A percentile compares a stretch with the other conserved stretches of the same genome.
These are phyloP conservation scores for Coryphaenoides rupestris DNA, from an alignment of 2,113 vertebrate genomes.

Conservation along the genomic window DNA sequence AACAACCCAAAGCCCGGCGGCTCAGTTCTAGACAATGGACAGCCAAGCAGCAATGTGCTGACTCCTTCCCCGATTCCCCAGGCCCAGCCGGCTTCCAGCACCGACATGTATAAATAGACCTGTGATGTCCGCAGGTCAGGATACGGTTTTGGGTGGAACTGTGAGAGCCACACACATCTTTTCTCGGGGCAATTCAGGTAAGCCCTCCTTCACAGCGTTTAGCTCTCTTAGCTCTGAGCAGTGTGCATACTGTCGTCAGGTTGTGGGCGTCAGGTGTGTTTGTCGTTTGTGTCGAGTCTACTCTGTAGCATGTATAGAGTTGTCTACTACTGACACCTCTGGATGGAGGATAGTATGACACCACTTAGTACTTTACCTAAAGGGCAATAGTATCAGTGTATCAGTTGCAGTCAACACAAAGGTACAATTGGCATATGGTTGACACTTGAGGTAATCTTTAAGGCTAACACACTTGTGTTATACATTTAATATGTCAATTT, in stretches of 20 bases:
- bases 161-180: conserved; percentile 58
- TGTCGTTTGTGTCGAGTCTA: conserved; percentile 44
- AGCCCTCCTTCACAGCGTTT: conserved; percentile 55
- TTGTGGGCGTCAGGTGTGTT: conserved; percentile 34
- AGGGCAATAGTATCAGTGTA: background rate
- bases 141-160: conserved; percentile 64
- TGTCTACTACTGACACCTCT: conserved; percentile 13
- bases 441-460: background rate
- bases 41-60: conserved; percentile 76
- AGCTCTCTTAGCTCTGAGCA: conserved; percentile 37
- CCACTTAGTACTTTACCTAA: background rate
- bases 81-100: conserved; percentile 51
- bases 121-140: conserved; percentile 48
- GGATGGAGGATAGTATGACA: background rate
- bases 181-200: conserved; percentile 73
- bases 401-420: no score
- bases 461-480: background rate
- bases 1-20: conserved; percentile 65
- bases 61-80: conserved; percentile 59
- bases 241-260: conserved; percentile 29
- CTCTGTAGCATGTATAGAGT: conserved; percentile 28
- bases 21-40: conserved; percentile 71
- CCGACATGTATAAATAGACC: conserved; percentile 74
- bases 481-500: background rate
- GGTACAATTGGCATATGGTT: no score